Evolutionary conservation across 2,888 invertebrate genomes (phyloP).

Genomic region (Sphaerophoria taeniata): DNA sequence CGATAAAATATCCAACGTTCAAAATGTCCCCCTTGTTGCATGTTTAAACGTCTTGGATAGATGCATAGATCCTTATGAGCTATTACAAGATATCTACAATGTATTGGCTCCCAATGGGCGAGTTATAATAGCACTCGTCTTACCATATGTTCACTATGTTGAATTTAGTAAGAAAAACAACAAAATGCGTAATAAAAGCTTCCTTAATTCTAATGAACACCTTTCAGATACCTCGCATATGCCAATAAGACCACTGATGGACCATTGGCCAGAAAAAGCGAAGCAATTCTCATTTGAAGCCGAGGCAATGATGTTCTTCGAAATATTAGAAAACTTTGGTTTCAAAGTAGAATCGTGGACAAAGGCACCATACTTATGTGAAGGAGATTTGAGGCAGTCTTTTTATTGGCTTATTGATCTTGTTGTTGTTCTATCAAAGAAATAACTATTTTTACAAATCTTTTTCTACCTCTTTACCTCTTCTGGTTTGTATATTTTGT

Average conservation of each 20-base stretch:
- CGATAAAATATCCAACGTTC: constrained; percentile 79
- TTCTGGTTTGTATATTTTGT: constrained; percentile 28
- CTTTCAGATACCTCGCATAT: constrained; percentile 86
- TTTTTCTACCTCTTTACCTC: constrained; percentile 52
- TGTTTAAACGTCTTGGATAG: constrained; percentile 98
- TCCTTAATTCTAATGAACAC: neutral
- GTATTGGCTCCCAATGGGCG: constrained; percentile 89
- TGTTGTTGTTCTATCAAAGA: constrained; percentile 90
- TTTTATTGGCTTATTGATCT: constrained; percentile 96
- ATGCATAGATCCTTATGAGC: constrained; percentile 91
- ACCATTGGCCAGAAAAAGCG: constrained; percentile 86
- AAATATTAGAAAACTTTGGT: constrained; percentile 84
- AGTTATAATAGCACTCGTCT: constrained; percentile 93
- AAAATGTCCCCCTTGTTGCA: constrained; percentile 80
- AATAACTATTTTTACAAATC: constrained; percentile 65
- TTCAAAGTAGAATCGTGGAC: constrained; percentile 93
- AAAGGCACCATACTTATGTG: constrained; percentile 97
- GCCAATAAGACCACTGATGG: constrained; percentile 81
- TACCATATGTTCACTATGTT: constrained; percentile 97
- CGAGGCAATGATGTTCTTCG: constrained; percentile 90
- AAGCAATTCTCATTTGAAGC: constrained; percentile 88
- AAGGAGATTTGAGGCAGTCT: constrained; percentile 96
- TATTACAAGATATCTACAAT: constrained; percentile 89
- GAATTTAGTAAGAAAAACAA: constrained; percentile 87
- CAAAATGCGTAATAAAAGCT: neutral